Evolutionary conservation across 2,113 vertebrate species (phyloP).

Genomic region (Ranitomeya variabilis): DNA sequence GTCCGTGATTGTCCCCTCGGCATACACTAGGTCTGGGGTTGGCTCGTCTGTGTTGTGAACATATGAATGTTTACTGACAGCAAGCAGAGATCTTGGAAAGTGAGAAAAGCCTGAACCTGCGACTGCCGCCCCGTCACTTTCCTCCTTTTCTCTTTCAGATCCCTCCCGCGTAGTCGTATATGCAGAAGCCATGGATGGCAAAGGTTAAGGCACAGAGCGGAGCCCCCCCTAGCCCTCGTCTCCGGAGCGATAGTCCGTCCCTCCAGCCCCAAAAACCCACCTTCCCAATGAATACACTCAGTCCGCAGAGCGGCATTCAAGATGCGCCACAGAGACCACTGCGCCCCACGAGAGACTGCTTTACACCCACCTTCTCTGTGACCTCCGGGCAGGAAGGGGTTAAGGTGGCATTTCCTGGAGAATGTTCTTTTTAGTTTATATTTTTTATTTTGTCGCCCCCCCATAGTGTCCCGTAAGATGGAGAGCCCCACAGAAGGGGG

Average conservation of each 20-base stretch:
- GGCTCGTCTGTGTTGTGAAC: too few relatives aligned
- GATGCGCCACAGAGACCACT: background rate
- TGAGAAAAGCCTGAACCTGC: too few relatives aligned
- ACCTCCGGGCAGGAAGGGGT: background rate
- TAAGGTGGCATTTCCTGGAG: constrained; percentile 37
- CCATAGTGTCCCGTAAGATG: background rate
- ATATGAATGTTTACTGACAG: background rate
- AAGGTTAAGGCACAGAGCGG: constrained; percentile 49
- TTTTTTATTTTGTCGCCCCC: background rate
- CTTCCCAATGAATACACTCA: background rate
- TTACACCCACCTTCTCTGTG: background rate
- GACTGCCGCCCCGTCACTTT: too few relatives aligned
- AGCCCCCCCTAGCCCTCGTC: background rate
- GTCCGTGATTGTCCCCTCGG: too few relatives aligned
- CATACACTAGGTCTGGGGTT: too few relatives aligned
- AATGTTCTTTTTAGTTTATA: background rate
- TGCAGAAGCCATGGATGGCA: constrained; percentile 59
- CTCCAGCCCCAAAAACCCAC: background rate
- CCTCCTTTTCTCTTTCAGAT: constrained; percentile 41
- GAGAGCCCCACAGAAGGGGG: background rate
- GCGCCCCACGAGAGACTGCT: constrained; percentile 8
- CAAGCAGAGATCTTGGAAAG: background rate
- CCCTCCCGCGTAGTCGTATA: constrained; percentile 59
- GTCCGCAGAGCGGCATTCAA: constrained; percentile 34
- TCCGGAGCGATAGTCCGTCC: background rate